phyloP scores from a whole-genome alignment of 2,797 vertebrate species.

The Bovichtus diacanthus region DNA sequence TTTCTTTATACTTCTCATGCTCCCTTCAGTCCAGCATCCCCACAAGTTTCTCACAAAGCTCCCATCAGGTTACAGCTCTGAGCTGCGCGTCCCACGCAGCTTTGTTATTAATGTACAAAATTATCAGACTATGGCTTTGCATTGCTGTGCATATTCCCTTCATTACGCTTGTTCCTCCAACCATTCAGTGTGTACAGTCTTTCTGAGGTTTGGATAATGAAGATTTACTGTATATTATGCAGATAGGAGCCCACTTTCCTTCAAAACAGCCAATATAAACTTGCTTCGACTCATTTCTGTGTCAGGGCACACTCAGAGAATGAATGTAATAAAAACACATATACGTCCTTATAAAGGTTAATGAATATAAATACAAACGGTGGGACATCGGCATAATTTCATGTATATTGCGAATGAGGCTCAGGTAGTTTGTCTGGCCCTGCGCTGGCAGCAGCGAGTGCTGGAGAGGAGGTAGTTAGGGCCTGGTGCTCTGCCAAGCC shows the following conservation, averaged over 20 bases:
- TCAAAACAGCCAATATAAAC: slow-evolving; percentile 71
- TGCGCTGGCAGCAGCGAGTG: slow-evolving; percentile 75
- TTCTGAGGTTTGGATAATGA: slow-evolving; percentile 70
- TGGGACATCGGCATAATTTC: slow-evolving; percentile 60
- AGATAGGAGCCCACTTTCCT: slow-evolving; percentile 66
- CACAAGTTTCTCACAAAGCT: slow-evolving; percentile 32
- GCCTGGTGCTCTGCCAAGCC: slow-evolving; percentile 86
- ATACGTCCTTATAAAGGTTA: slow-evolving; percentile 73
- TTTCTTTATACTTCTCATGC: slow-evolving; percentile 26
- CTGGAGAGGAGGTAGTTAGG: slow-evolving; percentile 79
- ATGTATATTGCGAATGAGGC: slow-evolving; percentile 45
- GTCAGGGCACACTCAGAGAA: slow-evolving; percentile 66
- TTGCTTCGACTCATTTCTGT: slow-evolving; percentile 59
- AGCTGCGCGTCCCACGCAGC: slow-evolving; percentile 59
- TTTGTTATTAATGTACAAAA: slow-evolving; percentile 67
- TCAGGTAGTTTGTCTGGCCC: slow-evolving; percentile 71
- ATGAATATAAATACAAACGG: slow-evolving; percentile 81
- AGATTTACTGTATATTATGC: slow-evolving; percentile 76
- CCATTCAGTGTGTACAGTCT: slow-evolving; percentile 51
- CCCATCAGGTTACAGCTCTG: slow-evolving; percentile 36
- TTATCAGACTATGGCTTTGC: slow-evolving; percentile 66
- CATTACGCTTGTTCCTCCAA: slow-evolving; percentile 63
- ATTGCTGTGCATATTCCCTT: slow-evolving; percentile 69
- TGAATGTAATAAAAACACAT: slow-evolving; percentile 75
- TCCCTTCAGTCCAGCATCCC: slow-evolving; percentile 35